phyloP scores from a whole-genome alignment of 2,113 vertebrate species.

The Hydrolagus affinis region DNA sequence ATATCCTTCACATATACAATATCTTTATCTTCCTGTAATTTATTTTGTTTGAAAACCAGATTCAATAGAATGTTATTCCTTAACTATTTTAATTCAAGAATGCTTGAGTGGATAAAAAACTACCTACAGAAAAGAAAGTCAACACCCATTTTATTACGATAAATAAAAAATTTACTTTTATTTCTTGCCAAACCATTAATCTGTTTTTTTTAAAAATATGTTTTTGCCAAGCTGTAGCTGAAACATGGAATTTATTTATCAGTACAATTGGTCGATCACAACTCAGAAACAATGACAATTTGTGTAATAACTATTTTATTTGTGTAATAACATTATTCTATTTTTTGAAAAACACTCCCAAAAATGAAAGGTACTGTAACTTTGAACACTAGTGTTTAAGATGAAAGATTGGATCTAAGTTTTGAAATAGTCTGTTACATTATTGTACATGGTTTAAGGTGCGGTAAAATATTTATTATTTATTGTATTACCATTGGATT shows the following conservation, averaged over 20 bases:
- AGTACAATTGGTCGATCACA: background rate
- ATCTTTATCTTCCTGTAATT: conserved; percentile 4
- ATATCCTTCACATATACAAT: background rate
- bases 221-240: background rate
- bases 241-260: background rate
- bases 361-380: too few species aligned
- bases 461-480: background rate
- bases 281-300: background rate
- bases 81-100: background rate
- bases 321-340: too few species aligned
- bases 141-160: background rate
- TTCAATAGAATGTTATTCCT: background rate
- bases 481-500: too few species aligned
- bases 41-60: conserved; percentile 21
- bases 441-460: background rate
- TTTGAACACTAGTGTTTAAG: background rate
- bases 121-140: conserved; percentile 1
- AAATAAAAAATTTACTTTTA: background rate
- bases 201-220: background rate
- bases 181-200: background rate
- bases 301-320: too few species aligned
- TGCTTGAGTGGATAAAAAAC: background rate
- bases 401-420: background rate
- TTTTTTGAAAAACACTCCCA: too few species aligned
- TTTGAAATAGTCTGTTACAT: background rate